Evolutionary conservation across 2,888 invertebrate species (phyloP), one percentile per base, ranked within the genome.

Genomic region (Lochmaea crataegi): DNA sequence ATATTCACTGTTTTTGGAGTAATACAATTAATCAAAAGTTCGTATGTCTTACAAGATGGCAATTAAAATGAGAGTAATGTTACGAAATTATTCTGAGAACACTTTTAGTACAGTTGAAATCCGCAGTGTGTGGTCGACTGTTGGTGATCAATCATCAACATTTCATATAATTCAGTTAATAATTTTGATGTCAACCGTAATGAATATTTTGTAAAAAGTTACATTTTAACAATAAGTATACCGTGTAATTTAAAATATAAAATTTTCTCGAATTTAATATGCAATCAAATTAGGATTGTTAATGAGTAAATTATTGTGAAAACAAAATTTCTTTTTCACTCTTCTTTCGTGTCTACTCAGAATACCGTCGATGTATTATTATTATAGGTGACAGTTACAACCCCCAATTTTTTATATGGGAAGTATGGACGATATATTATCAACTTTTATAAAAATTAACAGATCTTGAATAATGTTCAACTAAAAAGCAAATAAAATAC

Each of bases 51-150:
- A 65, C 70, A 70, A 70, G 61, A 70, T 48, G 22, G 70, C 64
- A 70, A 70, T 70, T 70, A 70, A 70, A 70, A 57, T 26, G 64
- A 70, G 70, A 70, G 57, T 70, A 64, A 70, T 70, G 64, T 70
- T 65, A 57, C 41, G 70, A 70, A 70, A 70, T 70, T 70, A 60
- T 70, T 65, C 70, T 60, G 11, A 18, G 68, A 61, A 61, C 51
- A 61, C 38, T 70, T 70, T 69, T 64, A 26, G 32, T 22, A 22
- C 42, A 64, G 56, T 64, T 45, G 61, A 68, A 61, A 63, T 45
- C 61, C 22, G 11, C 53, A 53, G 14, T 63, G 70, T 70, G 70
- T 70, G 70, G 70, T 70, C 70, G 64, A 26, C 38, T 60, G 32
- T 61, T 68, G 58, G 60, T 45, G 58, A 68, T 68, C 60, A 68